Base-by-base conservation (phyloP, 2,888 invertebrate genomes). In the Drosophila subquinaria region DNA sequence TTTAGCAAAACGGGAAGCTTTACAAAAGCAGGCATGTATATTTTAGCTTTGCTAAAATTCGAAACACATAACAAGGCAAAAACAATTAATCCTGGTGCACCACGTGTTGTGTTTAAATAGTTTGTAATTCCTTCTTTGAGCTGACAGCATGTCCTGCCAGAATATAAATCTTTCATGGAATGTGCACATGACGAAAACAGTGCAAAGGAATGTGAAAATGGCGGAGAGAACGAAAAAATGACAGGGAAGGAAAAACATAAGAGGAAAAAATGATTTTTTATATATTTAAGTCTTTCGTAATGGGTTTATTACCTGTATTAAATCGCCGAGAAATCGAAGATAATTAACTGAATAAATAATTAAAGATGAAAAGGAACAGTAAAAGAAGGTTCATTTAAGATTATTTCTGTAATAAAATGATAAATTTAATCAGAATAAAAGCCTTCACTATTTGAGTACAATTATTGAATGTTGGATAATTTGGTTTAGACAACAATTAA, bases 401-500 rank as follows among this genome's bases (percentile, higher is more conserved):
- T 23, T 4, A 23, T 23, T 23, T 23, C 23, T 23, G 23, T 4
- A 23, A 23, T 23, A 23, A 23, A 33, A 9, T 33, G 8, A 33
- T 33, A 3, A 9, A 33, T 33, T 9, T 9, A 33, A 33, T 33
- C 10, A 9, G 2, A 30, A 30, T 33, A 33, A 4, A 17, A 2
- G 10, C 15, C 4, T 6, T n/a, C 4, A n/a, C 6, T 38, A 20
- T 15, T 0, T 20, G 20, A 20, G 20, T 20, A 20, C 20, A 17
- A 17, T 17, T 17, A 17, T 17, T 17, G 17, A 17, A 17, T 17
- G 20, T 20, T 20, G 20, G 20, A 20, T 3, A 20, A 20, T 20
- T 20, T 20, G 1, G 20, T 20, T 40, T 15, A 4, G 71, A 76
- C 45, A 76, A 27, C 8, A 69, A 73, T 64, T 64, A 55, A 45